Conservation (phyloP, 1,140 invertebrate species). For the Drosophila neocordata region DNA sequence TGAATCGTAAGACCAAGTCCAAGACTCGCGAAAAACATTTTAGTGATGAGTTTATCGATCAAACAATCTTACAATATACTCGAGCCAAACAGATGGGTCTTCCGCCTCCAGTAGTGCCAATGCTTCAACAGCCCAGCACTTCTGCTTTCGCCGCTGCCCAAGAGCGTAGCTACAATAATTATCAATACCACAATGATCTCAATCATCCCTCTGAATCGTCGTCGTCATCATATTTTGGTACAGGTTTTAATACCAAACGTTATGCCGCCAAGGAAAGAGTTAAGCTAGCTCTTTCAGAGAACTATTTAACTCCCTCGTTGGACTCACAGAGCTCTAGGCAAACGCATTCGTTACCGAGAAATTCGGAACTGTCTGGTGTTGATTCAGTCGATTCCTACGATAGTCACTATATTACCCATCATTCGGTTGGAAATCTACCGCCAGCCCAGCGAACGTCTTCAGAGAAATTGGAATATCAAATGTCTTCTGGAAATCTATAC, state of each 20-base stretch:
- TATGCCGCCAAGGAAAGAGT: constrained; percentile 51
- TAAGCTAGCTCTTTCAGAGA: constrained; percentile 74
- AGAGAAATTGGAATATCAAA: constrained; percentile 84
- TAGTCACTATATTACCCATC: constrained; percentile 80
- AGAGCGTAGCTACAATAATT: constrained; percentile 66
- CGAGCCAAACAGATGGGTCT: constrained; percentile 75
- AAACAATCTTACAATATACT: constrained; percentile 75
- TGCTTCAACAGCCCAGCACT: constrained; percentile 62
- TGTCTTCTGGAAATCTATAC: constrained; percentile 84
- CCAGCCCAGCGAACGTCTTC: constrained; percentile 56
- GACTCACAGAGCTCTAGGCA: constrained; percentile 77
- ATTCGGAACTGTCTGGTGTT: constrained; percentile 77
- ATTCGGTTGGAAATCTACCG: constrained; percentile 69
- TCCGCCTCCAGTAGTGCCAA: constrained; percentile 22
- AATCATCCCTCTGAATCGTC: constrained; percentile 81
- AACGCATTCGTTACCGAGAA: constrained; percentile 79
- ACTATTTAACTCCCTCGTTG: constrained; percentile 75
- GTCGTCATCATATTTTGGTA: constrained; percentile 79
- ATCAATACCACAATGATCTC: constrained; percentile 80
- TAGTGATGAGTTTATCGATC: constrained; percentile 81
- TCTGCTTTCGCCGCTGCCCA: constrained; percentile 69
- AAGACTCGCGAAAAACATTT: constrained; percentile 80
- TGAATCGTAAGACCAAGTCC: constrained; percentile 81
- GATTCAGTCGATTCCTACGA: constrained; percentile 82
- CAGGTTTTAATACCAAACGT: constrained; percentile 73